Evolutionary conservation across 2,888 invertebrate genomes (phyloP).

Genomic region (Arctia plantaginis): DNA sequence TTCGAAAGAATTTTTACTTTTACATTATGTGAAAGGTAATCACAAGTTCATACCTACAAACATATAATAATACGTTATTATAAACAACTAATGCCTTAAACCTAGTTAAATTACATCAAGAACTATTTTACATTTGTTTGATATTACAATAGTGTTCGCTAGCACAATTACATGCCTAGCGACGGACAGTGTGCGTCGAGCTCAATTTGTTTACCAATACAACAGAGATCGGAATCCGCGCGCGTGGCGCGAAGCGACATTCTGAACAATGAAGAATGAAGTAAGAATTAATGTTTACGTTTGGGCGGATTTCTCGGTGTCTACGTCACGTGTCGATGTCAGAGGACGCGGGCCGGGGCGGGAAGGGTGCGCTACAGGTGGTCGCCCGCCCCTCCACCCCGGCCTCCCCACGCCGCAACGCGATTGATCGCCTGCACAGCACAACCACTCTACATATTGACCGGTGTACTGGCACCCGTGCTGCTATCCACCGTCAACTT

Average conservation of each 20-base stretch:
- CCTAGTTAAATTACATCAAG: conserved; percentile 77
- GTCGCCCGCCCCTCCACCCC: conserved; percentile 60
- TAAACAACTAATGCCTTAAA: conserved; percentile 67
- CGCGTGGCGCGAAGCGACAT: conserved; percentile 79
- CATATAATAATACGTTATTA: conserved; percentile 15
- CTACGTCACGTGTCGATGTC: conserved; percentile 84
- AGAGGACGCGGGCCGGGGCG: conserved; percentile 55
- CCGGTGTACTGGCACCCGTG: conserved; percentile 82
- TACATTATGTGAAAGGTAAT: neutral
- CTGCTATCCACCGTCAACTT: conserved; percentile 76
- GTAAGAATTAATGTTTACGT: conserved; percentile 86
- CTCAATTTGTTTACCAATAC: conserved; percentile 83
- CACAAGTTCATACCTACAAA: neutral
- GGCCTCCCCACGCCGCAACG: conserved; percentile 66
- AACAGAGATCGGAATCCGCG: conserved; percentile 75
- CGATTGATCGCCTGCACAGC: conserved; percentile 84
- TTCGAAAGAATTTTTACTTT: neutral
- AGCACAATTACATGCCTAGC: conserved; percentile 54
- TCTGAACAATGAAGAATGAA: conserved; percentile 85
- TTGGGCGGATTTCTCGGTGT: conserved; percentile 84
- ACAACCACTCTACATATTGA: conserved; percentile 86
- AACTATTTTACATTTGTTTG: conserved; percentile 53
- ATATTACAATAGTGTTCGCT: conserved; percentile 46
- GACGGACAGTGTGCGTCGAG: conserved; percentile 55
- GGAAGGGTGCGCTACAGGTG: conserved; percentile 77